Conservation (phyloP, 2,113 vertebrate genomes). For the Taxidea taxus region DNA sequence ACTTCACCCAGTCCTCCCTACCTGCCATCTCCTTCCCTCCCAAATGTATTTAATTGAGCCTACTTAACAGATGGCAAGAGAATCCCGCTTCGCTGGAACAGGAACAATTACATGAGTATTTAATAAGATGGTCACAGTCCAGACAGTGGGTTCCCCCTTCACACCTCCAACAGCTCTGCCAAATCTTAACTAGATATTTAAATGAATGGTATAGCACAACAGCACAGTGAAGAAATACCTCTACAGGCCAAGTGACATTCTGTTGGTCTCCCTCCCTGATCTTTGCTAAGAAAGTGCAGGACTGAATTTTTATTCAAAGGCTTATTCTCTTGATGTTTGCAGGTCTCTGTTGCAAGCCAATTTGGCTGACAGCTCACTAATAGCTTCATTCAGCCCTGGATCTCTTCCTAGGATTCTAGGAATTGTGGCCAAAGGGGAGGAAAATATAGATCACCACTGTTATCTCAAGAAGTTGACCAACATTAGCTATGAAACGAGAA, state of each 20-base stretch:
- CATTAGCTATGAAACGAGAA: not conserved
- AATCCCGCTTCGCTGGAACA: conserved; percentile 32
- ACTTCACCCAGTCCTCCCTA: not conserved
- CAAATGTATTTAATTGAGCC: conserved; percentile 38
- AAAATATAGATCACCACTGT: not conserved
- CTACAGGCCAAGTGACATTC: conserved; percentile 38
- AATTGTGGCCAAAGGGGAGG: not conserved
- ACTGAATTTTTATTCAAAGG: conserved; percentile 25
- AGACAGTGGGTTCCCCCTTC: not conserved
- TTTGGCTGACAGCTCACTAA: conserved; percentile 30
- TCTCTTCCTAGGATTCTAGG: not conserved
- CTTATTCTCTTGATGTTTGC: conserved; percentile 61
- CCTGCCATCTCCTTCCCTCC: not conserved
- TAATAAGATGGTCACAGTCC: conserved; percentile 43
- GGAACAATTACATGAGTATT: conserved; percentile 52
- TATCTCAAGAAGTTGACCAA: not conserved
- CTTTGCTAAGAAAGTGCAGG: conserved; percentile 48
- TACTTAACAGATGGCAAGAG: conserved; percentile 76
- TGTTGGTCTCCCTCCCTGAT: not conserved
- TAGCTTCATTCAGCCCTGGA: not conserved
- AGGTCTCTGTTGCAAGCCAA: conserved; percentile 32
- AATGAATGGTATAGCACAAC: not conserved
- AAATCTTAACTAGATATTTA: conserved; percentile 42
- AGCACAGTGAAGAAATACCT: not conserved
- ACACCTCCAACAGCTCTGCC: not conserved